These are phyloP conservation scores for Sesia apiformis DNA, from an alignment of 2,888 invertebrate genomes.

Conservation along the genomic window DNA sequence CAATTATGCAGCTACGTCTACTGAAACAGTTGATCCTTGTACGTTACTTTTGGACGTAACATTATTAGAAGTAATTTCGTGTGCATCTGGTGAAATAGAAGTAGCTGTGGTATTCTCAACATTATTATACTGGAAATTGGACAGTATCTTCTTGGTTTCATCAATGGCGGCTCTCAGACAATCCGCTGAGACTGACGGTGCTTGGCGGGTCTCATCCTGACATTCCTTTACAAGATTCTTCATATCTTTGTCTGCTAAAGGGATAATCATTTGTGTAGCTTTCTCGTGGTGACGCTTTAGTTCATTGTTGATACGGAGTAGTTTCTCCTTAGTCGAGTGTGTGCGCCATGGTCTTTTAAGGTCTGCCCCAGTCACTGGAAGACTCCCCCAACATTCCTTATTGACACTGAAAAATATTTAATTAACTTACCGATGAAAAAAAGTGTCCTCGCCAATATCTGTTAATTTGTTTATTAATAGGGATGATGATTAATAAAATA, in stretches of 20 bases:
- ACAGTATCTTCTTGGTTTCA: slow-evolving; percentile 46
- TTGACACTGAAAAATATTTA: slow-evolving; percentile 26
- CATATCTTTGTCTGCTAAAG: slow-evolving; percentile 41
- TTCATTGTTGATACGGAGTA: slow-evolving; percentile 48
- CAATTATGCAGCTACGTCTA: too few relatives aligned
- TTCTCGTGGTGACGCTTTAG: slow-evolving; percentile 47
- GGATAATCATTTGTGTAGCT: slow-evolving; percentile 28
- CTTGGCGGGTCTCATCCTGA: slow-evolving; percentile 20
- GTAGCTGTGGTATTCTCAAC: slow-evolving; percentile 53
- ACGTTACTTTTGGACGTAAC: too few relatives aligned
- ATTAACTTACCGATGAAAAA: not conserved
- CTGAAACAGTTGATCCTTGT: too few relatives aligned
- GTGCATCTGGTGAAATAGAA: slow-evolving; percentile 38
- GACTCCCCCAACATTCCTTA: slow-evolving; percentile 17
- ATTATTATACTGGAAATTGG: slow-evolving; percentile 52
- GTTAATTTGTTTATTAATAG: not conserved
- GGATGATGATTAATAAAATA: not conserved
- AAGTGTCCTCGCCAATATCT: too few relatives aligned
- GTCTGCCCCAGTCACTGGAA: slow-evolving; percentile 21
- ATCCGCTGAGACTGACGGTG: slow-evolving; percentile 24
- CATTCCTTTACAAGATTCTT: slow-evolving; percentile 40
- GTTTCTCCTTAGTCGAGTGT: slow-evolving; percentile 47
- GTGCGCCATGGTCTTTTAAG: slow-evolving; percentile 59
- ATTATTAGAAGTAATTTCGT: slow-evolving; percentile 9
- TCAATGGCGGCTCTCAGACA: slow-evolving; percentile 45